Conservation (phyloP, 2,888 invertebrate genomes). For the Argyresthia albistria region DNA sequence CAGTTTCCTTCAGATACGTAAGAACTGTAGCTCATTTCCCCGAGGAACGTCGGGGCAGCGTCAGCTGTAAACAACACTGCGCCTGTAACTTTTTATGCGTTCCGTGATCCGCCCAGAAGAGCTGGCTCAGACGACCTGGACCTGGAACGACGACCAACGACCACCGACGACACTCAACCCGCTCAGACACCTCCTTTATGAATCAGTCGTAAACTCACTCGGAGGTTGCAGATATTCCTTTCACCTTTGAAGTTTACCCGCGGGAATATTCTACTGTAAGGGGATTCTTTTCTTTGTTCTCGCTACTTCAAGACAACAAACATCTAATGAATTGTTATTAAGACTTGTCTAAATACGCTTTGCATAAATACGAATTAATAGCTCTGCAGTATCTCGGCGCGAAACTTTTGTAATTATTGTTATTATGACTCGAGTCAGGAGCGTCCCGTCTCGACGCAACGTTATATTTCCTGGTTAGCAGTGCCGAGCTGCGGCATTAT, state of each 20-base stretch:
- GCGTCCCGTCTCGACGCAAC: slow-evolving; percentile 41
- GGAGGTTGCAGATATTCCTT: slow-evolving; percentile 5
- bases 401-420: slow-evolving; percentile 66
- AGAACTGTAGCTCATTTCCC: slow-evolving; percentile 14
- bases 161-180: slow-evolving; percentile 41
- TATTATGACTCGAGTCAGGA: slow-evolving; percentile 57
- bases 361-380: slow-evolving; percentile 55
- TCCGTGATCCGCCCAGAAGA: background rate
- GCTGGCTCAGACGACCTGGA: slow-evolving; percentile 4
- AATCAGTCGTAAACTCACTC: slow-evolving; percentile 49
- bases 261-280: background rate
- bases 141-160: background rate
- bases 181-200: slow-evolving; percentile 42
- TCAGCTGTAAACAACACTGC: slow-evolving; percentile 38
- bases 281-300: background rate
- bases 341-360: slow-evolving; percentile 37
- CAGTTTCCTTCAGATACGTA: slow-evolving; percentile 12
- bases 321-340: slow-evolving; percentile 28
- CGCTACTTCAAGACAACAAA: background rate
- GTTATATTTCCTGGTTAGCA: slow-evolving; percentile 65
- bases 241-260: background rate
- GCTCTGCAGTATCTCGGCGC: slow-evolving; percentile 41
- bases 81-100: slow-evolving; percentile 40
- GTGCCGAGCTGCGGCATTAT: slow-evolving; percentile 39
- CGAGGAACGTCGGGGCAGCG: slow-evolving; percentile 4